A percentile compares a stretch with the other conserved stretches of the same genome.
phyloP scores from a whole-genome alignment of 1,140 invertebrate species.

The Meloidogyne hapla region DNA sequence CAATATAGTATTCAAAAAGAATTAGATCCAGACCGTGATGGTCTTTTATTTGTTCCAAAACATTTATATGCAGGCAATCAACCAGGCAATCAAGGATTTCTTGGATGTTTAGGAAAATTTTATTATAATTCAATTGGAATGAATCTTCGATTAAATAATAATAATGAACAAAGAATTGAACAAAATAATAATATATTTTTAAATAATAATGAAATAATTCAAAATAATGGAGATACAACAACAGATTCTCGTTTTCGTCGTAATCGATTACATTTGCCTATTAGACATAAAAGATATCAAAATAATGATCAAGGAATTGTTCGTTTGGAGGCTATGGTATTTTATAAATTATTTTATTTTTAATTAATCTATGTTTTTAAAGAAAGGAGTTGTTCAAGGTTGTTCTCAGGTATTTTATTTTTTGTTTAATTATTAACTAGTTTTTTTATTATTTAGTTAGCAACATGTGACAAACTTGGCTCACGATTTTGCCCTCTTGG shows the following conservation, averaged over 20 bases:
- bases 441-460: not conserved
- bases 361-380: no score
- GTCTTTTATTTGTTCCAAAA: constrained; percentile 26
- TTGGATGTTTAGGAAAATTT: constrained; percentile 42
- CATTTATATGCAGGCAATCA: constrained; percentile 40
- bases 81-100: constrained; percentile 27
- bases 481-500: constrained; percentile 47
- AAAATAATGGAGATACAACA: not conserved
- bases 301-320: constrained; percentile 11
- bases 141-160: constrained; percentile 5
- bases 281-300: constrained; percentile 22
- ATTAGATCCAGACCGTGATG: constrained; percentile 30
- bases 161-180: not conserved
- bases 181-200: not conserved
- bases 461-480: constrained; percentile 51
- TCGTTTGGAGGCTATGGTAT: constrained; percentile 13
- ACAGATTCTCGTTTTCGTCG: constrained; percentile 9
- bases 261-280: not conserved
- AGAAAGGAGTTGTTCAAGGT: constrained; percentile 18
- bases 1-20: constrained; percentile 24
- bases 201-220: not conserved
- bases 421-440: constrained; percentile 31
- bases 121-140: constrained; percentile 35
- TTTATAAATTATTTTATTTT: no score
- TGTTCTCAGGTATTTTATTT: constrained; percentile 40